A percentile compares a stretch with the other conserved stretches of the same genome.
These are phyloP conservation scores for Alexandromys fortis DNA, from an alignment of 2,113 vertebrate genomes.

Conservation along the genomic window DNA sequence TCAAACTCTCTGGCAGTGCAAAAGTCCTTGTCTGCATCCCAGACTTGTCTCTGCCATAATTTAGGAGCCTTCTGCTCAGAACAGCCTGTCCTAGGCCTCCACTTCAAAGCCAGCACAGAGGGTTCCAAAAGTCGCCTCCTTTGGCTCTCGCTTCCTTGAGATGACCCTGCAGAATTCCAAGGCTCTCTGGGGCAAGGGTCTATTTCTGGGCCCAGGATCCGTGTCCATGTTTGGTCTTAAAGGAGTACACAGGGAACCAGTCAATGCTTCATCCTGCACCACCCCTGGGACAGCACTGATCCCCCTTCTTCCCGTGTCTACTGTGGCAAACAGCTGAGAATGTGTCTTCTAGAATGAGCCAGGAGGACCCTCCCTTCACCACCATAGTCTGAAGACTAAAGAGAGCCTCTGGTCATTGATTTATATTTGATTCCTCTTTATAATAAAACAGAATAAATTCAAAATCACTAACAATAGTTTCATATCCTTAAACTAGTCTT, in stretches of 20 bases:
- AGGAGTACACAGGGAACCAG: constrained; percentile 27
- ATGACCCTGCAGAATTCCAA: constrained; percentile 64
- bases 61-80: not conserved
- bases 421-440: not conserved
- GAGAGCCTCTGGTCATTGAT: not conserved
- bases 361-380: constrained; percentile 30
- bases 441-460: not conserved
- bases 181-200: constrained; percentile 41
- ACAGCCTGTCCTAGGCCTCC: not conserved
- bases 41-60: not conserved
- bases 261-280: not conserved
- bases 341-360: not conserved
- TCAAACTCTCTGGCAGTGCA: not conserved
- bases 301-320: constrained; percentile 33
- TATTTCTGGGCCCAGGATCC: constrained; percentile 33
- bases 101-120: not conserved
- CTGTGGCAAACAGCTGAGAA: constrained; percentile 80
- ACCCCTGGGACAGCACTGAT: constrained; percentile 64
- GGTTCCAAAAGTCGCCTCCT: not conserved
- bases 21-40: not conserved
- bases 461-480: constrained; percentile 14
- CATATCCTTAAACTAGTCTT: constrained; percentile 23
- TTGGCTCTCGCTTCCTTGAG: not conserved
- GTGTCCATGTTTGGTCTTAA: constrained; percentile 78
- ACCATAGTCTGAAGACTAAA: not conserved